Base-by-base conservation (phyloP, 37 sponge, comb jelly and placozoan genomes). In the Cliona cf. orientalis region DNA sequence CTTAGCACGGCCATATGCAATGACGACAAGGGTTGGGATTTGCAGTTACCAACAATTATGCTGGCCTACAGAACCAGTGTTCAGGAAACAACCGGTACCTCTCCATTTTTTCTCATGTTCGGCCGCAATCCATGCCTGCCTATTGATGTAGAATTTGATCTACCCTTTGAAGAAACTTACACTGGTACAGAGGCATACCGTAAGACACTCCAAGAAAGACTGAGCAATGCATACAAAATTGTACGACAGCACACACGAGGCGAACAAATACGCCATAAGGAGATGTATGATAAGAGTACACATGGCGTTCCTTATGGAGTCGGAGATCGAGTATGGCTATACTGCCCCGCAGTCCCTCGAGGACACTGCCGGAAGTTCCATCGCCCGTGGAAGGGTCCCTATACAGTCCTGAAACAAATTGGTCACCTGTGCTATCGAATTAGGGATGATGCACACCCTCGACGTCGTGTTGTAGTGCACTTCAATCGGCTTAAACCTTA, bases 371-470 rank as follows among this genome's bases (percentile, higher is more conserved):
- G 6, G 3, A 71, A 56, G 43, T 55, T 81, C 26, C 72, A 81
- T 58, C 60, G 34, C n/a, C 72, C 42, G 22, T 81, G 82, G 82
- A 22, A 69, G 31, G 72, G 82, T 12, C 82, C 82, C 55, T 81
- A 57, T 31, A 37, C 23, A 12, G 42, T 71, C 35, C 36, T 55
- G 11, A 46, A 25, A 79, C 21, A 38, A 22, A 46, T 79, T 9
- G 22, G 11, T 1, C 46, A 66, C 43, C 21, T 44, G 25, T 23
- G 19, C 1, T 69, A 69, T 41, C 45, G 70, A 23, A 1, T 69
- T 14, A 38, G 42, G 42, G 43, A 11, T 21, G 25, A n/a, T 1
- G 1, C 23, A 23, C n/a, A 42, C 43, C 70, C 43, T 44, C 11
- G 26, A 67, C 17, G 25, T 23, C 3, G 21, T 12, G 7, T 69